Evolutionary conservation across 2,797 vertebrate genomes (phyloP), one percentile per base, ranked within the genome.

Genomic region (Neolamprologus multifasciatus): DNA sequence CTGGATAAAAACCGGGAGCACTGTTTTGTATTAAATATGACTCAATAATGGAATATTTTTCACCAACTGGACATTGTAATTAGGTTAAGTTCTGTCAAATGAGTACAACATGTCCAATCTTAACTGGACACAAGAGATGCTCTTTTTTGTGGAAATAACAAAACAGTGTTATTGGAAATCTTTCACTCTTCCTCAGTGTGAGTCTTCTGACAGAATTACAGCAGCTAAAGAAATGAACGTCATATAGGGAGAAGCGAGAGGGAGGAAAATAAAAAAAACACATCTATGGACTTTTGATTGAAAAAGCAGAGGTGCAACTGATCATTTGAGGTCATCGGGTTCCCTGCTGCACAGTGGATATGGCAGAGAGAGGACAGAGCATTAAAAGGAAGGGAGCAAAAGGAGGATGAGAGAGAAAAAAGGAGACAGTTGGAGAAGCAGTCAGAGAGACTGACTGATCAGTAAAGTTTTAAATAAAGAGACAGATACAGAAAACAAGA

Each of bases 21-120:
- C 85, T 92, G 90, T 81, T 93, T 92, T 79, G 19, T 87, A 86
- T 92, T 94, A 91, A 84, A 82, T 45, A 80, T 67, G 69, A 88
- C 74, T 89, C n/a, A 54, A 79, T 84, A 90, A 81, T 83, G 77
- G 86, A 92, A 87, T 67, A 85, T 84, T 80, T 82, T 86, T 77
- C 59, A 85, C 86, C 79, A 87, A 84, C 9, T 57, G 79, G 82
- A 85, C 50, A 78, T 21, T 26, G 14, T 74, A 84, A 86, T 64
- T 7, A n/a, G 54, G 57, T 81, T 80, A 55, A 69, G 45, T 76
- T 31, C 69, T 51, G 55, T 89, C 54, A 89, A 82, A 92, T 88
- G 3, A 80, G 31, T 83, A 76, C 87, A 91, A 82, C 62, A 84
- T 87, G 85, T 84, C 43, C 51, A 82, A 77, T 79, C 59, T 82